These are phyloP conservation scores for Mimas tiliae DNA, from an alignment of 2,888 invertebrate genomes.

Conservation along the genomic window DNA sequence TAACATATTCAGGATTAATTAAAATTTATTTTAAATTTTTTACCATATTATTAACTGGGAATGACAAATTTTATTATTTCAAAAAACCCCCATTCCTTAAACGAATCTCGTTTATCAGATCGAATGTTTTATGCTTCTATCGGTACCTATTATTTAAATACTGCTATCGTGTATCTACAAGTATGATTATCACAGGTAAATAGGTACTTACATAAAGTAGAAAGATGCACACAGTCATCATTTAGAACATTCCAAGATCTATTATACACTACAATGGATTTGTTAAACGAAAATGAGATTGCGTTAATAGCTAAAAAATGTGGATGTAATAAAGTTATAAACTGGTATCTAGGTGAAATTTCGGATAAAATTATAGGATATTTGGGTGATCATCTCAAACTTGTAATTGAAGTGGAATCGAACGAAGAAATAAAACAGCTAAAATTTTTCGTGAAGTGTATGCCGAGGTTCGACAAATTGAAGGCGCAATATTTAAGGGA, in stretches of 20 bases:
- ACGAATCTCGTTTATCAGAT: too few species aligned
- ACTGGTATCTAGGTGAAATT: slow-evolving; percentile 59
- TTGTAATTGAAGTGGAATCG: slow-evolving; percentile 51
- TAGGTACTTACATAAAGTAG: slow-evolving; percentile 1
- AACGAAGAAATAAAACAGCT: slow-evolving; percentile 44
- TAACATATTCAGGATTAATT: too few species aligned
- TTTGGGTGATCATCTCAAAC: slow-evolving; percentile 69
- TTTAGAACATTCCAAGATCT: neutral
- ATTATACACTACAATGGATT: slow-evolving; percentile 49
- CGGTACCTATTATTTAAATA: slow-evolving; percentile 18
- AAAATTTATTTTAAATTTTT: neutral
- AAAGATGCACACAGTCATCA: slow-evolving; percentile 8
- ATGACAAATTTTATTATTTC: neutral
- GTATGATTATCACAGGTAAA: slow-evolving; percentile 1
- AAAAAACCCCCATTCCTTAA: neutral
- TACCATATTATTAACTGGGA: neutral
- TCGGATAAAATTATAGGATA: slow-evolving; percentile 65
- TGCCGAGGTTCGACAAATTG: slow-evolving; percentile 80
- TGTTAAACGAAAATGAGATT: slow-evolving; percentile 57
- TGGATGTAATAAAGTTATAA: slow-evolving; percentile 45
- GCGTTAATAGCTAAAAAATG: slow-evolving; percentile 50
- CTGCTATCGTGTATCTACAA: neutral
- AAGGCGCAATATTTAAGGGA: slow-evolving; percentile 68
- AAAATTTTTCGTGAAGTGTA: slow-evolving; percentile 85
- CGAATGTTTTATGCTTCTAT: slow-evolving; percentile 3